A percentile compares a stretch with the other conserved stretches of the same genome.
Conservation (phyloP, 2,797 vertebrate species). For the Mareca penelope region DNA sequence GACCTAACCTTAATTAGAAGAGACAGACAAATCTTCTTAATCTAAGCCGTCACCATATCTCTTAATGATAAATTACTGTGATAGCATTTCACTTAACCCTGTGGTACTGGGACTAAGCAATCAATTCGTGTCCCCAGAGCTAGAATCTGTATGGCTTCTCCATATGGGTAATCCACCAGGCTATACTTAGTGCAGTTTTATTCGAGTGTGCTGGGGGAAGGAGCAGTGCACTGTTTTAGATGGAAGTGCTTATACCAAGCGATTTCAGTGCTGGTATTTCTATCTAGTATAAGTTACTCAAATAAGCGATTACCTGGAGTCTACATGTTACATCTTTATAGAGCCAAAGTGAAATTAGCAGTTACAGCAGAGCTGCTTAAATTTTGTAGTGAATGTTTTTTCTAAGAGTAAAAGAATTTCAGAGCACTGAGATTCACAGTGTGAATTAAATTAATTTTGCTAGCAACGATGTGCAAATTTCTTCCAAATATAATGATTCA, state of each 20-base stretch:
- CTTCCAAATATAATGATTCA: background rate
- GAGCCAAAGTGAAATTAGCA: background rate
- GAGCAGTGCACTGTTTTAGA: background rate
- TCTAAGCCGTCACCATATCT: conserved; percentile 59
- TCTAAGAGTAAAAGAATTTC: background rate
- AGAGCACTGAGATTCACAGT: background rate
- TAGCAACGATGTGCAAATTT: background rate
- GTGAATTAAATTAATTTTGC: background rate
- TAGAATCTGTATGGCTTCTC: background rate
- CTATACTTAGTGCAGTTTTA: background rate
- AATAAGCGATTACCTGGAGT: background rate
- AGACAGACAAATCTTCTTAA: conserved; percentile 72
- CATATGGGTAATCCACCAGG: background rate
- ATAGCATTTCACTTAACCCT: conserved; percentile 64
- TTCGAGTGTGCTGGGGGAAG: background rate
- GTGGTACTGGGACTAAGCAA: conserved; percentile 4
- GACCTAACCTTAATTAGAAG: conserved; percentile 65
- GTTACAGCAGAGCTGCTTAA: background rate
- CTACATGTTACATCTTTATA: background rate
- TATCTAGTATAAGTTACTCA: background rate
- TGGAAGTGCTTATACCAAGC: background rate
- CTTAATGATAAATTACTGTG: conserved; percentile 61
- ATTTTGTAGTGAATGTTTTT: background rate
- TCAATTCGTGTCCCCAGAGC: background rate
- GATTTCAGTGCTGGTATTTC: background rate